Evolutionary conservation across 1,140 invertebrate species (phyloP).

Genomic region (Cotesia vestalis): DNA sequence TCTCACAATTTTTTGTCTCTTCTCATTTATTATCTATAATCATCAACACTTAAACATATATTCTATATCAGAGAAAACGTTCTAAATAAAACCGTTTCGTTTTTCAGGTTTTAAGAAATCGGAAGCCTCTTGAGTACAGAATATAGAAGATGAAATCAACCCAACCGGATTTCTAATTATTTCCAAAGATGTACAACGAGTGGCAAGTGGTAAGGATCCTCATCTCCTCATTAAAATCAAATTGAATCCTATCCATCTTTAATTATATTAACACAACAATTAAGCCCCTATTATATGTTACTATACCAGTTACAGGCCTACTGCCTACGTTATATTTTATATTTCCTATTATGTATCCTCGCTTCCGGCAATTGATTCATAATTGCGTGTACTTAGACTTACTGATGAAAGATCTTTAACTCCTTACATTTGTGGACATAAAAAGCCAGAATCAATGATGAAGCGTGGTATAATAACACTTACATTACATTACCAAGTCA

Average conservation of each 20-base stretch:
- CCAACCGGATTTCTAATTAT: background rate
- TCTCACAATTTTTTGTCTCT: too few species aligned
- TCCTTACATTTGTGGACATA: constrained; percentile 2
- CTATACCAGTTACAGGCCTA: too few species aligned
- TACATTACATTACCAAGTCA: constrained; percentile 3
- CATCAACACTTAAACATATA: too few species aligned
- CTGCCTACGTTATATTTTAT: too few species aligned
- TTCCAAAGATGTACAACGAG: constrained; percentile 56
- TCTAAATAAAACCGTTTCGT: too few species aligned
- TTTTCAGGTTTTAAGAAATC: too few species aligned
- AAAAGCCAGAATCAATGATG: constrained; percentile 11
- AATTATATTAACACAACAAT: background rate
- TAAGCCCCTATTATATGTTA: too few species aligned
- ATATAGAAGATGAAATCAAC: background rate
- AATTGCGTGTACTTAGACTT: background rate
- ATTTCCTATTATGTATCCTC: background rate
- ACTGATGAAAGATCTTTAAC: background rate
- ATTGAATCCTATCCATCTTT: background rate
- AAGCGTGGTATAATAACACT: background rate
- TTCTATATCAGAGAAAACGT: too few species aligned
- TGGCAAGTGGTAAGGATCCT: constrained; percentile 59
- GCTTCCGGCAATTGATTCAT: constrained; percentile 28
- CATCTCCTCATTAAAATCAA: background rate
- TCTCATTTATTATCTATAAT: too few species aligned
- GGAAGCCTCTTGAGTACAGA: too few species aligned